phyloP scores from a whole-genome alignment of 2,888 invertebrate species.

The Julus scandinavius region DNA sequence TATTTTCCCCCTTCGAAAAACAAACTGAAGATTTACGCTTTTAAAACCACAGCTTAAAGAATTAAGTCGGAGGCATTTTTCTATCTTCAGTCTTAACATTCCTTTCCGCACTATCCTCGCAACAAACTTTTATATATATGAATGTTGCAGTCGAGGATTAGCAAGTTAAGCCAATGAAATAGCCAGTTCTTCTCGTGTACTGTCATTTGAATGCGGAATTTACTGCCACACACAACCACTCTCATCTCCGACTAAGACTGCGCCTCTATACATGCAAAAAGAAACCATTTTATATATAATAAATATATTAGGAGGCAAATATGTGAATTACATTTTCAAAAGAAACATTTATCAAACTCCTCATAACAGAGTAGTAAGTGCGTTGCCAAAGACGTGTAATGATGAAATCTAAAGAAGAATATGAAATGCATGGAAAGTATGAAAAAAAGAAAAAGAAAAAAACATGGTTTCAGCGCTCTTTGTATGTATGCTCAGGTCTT shows the following conservation, averaged over 20 bases:
- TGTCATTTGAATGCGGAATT: slow-evolving; percentile 2
- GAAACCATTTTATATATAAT: slow-evolving; percentile 14
- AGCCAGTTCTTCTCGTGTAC: slow-evolving; percentile 10
- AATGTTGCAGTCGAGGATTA: slow-evolving; percentile 2
- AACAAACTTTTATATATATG: not conserved
- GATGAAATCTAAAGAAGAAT: slow-evolving; percentile 7
- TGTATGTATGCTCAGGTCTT: not conserved
- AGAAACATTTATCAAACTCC: slow-evolving; percentile 2
- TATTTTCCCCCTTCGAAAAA: not conserved
- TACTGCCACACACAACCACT: not conserved
- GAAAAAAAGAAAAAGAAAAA: not conserved
- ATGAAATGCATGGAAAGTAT: not conserved
- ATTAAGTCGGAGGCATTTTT: not conserved
- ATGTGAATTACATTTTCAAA: slow-evolving; percentile 21
- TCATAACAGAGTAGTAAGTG: not conserved
- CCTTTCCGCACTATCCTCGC: not conserved
- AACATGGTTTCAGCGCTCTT: not conserved
- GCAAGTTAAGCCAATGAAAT: slow-evolving; percentile 16
- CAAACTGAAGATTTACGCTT: slow-evolving; percentile 21
- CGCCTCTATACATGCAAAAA: not conserved
- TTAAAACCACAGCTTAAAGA: slow-evolving; percentile 16
- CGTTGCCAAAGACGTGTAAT: not conserved
- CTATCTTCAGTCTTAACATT: not conserved
- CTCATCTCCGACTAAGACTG: not conserved
- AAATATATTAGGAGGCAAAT: slow-evolving; percentile 33